A percentile compares a stretch with the other conserved stretches of the same genome.
phyloP scores from a whole-genome alignment of 2,797 vertebrate genomes.

The Pteropus rufus region DNA sequence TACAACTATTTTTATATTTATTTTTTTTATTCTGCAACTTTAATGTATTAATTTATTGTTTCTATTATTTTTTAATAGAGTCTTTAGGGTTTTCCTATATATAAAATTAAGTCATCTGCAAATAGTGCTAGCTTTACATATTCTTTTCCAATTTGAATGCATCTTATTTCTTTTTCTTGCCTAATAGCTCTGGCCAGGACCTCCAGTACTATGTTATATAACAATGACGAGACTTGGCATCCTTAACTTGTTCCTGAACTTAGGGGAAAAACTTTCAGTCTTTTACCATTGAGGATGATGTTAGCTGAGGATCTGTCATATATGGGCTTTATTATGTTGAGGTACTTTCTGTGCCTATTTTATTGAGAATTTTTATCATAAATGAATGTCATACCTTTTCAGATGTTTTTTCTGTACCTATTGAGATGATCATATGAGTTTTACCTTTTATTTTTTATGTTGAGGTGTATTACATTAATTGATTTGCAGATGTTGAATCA shows the following conservation, averaged over 20 bases:
- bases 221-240: too few species aligned
- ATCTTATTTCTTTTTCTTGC: neutral
- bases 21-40: neutral
- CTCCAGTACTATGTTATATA: too few species aligned
- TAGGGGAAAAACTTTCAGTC: neutral
- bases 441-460: too few species aligned
- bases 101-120: neutral
- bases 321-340: neutral
- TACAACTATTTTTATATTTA: neutral
- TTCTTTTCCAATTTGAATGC: neutral
- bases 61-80: neutral
- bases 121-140: neutral
- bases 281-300: neutral
- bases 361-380: neutral
- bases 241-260: too few species aligned
- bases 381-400: neutral
- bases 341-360: neutral
- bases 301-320: neutral
- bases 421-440: too few species aligned
- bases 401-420: too few species aligned
- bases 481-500: too few species aligned
- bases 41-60: neutral
- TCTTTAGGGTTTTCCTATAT: neutral
- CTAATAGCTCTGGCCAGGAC: neutral
- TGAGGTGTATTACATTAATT: too few species aligned